A percentile compares a stretch with the other conserved stretches of the same genome.
Conservation (phyloP, 1,140 invertebrate genomes). For the Sesamia nonagrioides region DNA sequence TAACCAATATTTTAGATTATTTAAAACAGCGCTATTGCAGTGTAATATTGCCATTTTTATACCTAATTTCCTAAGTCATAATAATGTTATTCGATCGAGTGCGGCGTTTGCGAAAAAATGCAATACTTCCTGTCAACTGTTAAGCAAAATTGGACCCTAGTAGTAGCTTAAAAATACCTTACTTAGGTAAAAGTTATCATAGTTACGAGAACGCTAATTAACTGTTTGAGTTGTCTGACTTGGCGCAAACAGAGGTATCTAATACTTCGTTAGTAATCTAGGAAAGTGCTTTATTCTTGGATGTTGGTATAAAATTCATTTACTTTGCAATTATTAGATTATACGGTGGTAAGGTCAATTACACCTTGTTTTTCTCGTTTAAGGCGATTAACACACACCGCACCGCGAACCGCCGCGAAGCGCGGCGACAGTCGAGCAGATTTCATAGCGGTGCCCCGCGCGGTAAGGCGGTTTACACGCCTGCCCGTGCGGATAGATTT, state of each 20-base stretch:
- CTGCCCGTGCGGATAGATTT: too few relatives aligned
- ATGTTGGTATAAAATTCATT: constrained; percentile 4
- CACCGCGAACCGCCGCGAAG: too few relatives aligned
- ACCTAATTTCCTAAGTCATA: too few relatives aligned
- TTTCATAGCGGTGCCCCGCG: too few relatives aligned
- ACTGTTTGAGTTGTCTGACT: background rate
- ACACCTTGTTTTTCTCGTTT: background rate
- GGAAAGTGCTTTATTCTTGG: constrained; percentile 13
- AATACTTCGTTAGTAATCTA: constrained; percentile 21
- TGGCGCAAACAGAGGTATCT: constrained; percentile 4
- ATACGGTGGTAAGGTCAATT: background rate
- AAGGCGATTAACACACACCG: too few relatives aligned
- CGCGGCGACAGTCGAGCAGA: too few relatives aligned
- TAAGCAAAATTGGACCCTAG: background rate
- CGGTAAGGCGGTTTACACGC: too few relatives aligned
- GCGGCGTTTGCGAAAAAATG: background rate
- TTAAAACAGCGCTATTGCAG: too few relatives aligned
- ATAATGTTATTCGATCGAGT: background rate
- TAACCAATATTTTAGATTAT: too few relatives aligned
- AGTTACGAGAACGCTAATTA: constrained; percentile 12
- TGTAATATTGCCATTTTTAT: too few relatives aligned
- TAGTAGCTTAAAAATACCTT: too few relatives aligned
- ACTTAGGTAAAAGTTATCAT: background rate
- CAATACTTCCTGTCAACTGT: too few relatives aligned
- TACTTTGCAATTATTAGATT: constrained; percentile 16